Evolutionary conservation across 2,113 vertebrate species (phyloP), one percentile per base, ranked within the genome.

Genomic region (Aphelocoma coerulescens): DNA sequence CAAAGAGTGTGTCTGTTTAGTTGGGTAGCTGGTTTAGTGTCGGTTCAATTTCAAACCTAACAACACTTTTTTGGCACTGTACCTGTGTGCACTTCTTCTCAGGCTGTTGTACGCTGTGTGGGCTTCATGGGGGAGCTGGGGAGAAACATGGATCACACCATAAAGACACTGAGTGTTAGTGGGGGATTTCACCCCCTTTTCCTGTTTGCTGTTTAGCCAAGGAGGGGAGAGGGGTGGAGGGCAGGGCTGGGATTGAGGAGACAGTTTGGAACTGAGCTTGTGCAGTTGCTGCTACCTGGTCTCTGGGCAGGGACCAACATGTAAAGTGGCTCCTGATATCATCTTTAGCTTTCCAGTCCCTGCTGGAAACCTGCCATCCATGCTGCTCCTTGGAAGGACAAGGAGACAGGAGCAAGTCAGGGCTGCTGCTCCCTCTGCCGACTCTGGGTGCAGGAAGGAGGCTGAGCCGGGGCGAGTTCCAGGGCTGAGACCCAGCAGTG

Each of bases 361-460:
- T 16, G 51, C 77, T 81, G 66, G 69, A 61, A 79, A 20, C 4
- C 23, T 59, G n/a, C 62, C 46, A 7, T 1, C n/a, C 10, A 0
- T 2, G 5, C 28, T 44, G 57, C 15, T 72, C 11, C 89, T 72
- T 5, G 4, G 20, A 76, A 59, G 49, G 37, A 41, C 49, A 35
- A 9, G 88, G 52, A 39, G 86, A 32, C 3, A 2, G 7, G 51
- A 81, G 55, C 33, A 37, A 94, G 83, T 5, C 51, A 32, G 58
- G 84, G 86, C 61, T 93, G 89, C 86, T 96, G 77, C 96, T 96
- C 91, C 77, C 68, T 89, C 80, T 95, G 91, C 89, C 0, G 84
- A 84, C 86, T 51, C 87, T 1, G 8, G 43, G 19, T 7, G 33
- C 2, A 5, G 37, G 26, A 16, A 3, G 55, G 63, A 46, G 73